These are phyloP conservation scores for Drosophila guanche DNA, from an alignment of 1,140 invertebrate species.

Conservation along the genomic window DNA sequence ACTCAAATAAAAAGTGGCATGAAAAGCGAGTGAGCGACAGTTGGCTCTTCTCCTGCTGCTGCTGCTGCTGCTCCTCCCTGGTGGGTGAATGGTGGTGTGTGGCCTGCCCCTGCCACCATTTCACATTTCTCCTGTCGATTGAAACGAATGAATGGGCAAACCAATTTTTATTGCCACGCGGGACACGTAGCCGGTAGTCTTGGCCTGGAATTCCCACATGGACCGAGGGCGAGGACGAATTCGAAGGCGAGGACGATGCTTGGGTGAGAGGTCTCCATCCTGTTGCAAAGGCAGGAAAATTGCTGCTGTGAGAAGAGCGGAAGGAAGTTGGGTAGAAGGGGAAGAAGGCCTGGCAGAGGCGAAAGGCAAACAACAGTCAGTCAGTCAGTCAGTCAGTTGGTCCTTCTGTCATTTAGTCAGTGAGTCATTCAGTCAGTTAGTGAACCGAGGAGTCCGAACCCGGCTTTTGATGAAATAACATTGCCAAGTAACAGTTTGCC, in stretches of 20 bases:
- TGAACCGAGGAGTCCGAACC: slow-evolving; percentile 17
- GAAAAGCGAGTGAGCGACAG: slow-evolving; percentile 76
- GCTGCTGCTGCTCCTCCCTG: too few relatives aligned
- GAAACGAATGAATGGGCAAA: slow-evolving; percentile 82
- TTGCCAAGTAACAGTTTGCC: slow-evolving; percentile 77
- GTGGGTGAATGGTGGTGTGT: neutral
- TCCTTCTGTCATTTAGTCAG: slow-evolving; percentile 10
- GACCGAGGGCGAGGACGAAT: slow-evolving; percentile 1
- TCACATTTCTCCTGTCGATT: slow-evolving; percentile 33
- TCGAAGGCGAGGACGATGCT: neutral
- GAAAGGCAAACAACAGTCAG: slow-evolving; percentile 17
- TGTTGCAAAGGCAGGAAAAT: slow-evolving; percentile 61
- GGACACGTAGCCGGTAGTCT: slow-evolving; percentile 70
- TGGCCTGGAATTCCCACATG: slow-evolving; percentile 69
- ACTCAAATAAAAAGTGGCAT: slow-evolving; percentile 81
- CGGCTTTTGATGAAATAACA: slow-evolving; percentile 79
- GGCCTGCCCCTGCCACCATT: slow-evolving; percentile 1
- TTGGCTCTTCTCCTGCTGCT: slow-evolving; percentile 6
- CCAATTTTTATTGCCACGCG: slow-evolving; percentile 82
- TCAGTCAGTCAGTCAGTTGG: slow-evolving; percentile 3
- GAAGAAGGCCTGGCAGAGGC: slow-evolving; percentile 4
- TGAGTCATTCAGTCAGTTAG: slow-evolving; percentile 16
- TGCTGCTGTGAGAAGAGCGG: slow-evolving; percentile 61
- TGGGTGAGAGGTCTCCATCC: slow-evolving; percentile 29
- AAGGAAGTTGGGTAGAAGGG: slow-evolving; percentile 52